Evolutionary conservation across 2,888 invertebrate species (phyloP).

Genomic region (Acronicta aceris): DNA sequence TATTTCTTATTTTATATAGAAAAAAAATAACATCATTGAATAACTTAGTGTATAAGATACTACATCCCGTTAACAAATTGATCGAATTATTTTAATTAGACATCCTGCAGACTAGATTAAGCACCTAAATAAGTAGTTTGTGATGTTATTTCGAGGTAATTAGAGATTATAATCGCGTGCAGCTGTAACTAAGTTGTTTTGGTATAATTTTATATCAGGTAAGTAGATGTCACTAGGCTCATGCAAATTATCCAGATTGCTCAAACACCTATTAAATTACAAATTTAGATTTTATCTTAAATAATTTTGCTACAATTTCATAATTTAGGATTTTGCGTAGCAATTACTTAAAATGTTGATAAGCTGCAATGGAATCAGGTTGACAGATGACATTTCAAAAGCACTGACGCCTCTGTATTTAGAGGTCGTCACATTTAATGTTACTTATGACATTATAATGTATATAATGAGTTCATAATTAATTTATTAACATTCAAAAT

Average conservation of each 20-base stretch:
- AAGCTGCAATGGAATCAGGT: slow-evolving; percentile 5
- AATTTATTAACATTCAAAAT: too few species aligned
- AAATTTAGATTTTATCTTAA: slow-evolving; percentile 50
- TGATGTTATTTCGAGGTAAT: slow-evolving; percentile 25
- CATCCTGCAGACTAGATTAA: slow-evolving; percentile 25
- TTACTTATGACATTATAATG: background rate
- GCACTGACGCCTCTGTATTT: background rate
- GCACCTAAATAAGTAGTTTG: slow-evolving; percentile 15
- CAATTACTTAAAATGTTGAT: slow-evolving; percentile 16
- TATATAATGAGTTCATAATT: background rate
- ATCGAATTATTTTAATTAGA: slow-evolving; percentile 31
- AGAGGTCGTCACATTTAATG: background rate
- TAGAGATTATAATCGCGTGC: slow-evolving; percentile 37
- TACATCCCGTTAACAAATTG: slow-evolving; percentile 8
- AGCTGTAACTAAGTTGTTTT: slow-evolving; percentile 32
- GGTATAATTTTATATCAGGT: slow-evolving; percentile 31
- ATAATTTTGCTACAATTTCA: slow-evolving; percentile 49
- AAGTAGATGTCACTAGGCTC: slow-evolving; percentile 30
- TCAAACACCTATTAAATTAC: slow-evolving; percentile 50
- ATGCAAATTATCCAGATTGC: slow-evolving; percentile 49
- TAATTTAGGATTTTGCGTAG: slow-evolving; percentile 21
- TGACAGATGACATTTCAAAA: background rate
- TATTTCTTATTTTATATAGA: too few species aligned
- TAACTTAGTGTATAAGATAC: too few species aligned
- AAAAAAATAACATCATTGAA: too few species aligned